Percentiles rank a stretch among this genome's conserved stretches.
These are phyloP conservation scores for Pelvicachromis taeniatus DNA, from an alignment of 2,113 vertebrate species.

Conservation along the genomic window DNA sequence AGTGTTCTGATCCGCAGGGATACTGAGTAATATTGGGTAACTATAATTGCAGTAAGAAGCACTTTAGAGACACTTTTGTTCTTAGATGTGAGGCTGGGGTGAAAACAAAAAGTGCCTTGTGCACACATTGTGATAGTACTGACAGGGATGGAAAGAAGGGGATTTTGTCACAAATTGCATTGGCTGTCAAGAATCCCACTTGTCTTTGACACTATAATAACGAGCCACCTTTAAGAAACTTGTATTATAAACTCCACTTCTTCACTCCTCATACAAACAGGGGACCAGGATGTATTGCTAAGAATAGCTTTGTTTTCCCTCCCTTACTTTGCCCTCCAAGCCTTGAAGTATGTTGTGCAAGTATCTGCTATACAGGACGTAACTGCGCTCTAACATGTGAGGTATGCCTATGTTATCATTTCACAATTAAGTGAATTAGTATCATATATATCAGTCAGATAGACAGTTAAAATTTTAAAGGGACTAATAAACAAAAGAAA, in stretches of 20 bases:
- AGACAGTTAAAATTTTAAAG: constrained; percentile 65
- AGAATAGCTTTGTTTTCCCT: constrained; percentile 11
- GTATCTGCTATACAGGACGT: constrained; percentile 62
- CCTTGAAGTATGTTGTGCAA: constrained; percentile 71
- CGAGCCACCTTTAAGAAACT: neutral
- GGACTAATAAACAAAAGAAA: constrained; percentile 56
- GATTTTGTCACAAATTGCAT: neutral
- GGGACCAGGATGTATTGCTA: constrained; percentile 40
- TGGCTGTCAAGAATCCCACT: constrained; percentile 7
- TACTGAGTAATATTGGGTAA: neutral
- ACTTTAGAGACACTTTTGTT: neutral
- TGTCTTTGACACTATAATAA: neutral
- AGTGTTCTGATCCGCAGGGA: neutral
- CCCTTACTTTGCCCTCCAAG: constrained; percentile 43
- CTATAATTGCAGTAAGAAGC: neutral
- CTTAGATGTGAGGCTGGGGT: neutral
- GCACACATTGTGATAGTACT: neutral
- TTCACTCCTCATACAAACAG: neutral
- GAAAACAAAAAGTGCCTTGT: neutral
- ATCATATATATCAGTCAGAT: constrained; percentile 66
- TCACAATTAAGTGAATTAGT: constrained; percentile 72
- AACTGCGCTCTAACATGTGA: constrained; percentile 66
- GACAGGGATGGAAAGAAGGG: neutral
- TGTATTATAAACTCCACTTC: neutral
- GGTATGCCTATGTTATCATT: constrained; percentile 55